Evolutionary conservation across 2,888 invertebrate species (phyloP), one percentile per base, ranked within the genome.

Genomic region (Drosophila quinaria): DNA sequence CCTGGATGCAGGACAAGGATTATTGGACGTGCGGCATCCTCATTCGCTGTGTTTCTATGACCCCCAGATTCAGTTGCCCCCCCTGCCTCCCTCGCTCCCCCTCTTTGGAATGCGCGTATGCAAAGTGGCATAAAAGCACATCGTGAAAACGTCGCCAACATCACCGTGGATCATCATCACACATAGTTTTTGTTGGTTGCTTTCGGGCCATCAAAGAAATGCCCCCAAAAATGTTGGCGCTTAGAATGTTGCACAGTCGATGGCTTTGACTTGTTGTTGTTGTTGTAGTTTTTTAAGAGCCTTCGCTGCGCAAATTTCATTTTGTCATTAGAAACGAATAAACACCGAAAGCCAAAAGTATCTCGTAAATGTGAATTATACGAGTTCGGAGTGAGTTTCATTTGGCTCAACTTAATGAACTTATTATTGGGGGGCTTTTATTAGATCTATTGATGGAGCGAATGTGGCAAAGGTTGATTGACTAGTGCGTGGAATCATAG

Each of bases 1-100:
- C 92, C 92, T 79, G 77, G 91, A 69, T 87, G 78, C 85, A 90
- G 88, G 83, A 90, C 90, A 90, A 89, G 91, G 90, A 90, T 90
- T 90, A 91, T 84, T 90, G 89, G 91, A 87, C 91, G 90, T 91
- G 90, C 80, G 81, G 82, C 79, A 79, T 68, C 72, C 47, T 64
- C 72, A 51, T 64, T 61, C 68, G 70, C 62, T 64, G 59, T 70
- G 25, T 61, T 65, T 58, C 80, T 54, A 65, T 61, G 54, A 58
- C 42, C 64, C 49, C 47, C 58, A 46, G 35, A 15, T 29, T 46
- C 19, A 22, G 29, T 8, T 29, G 29, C 29, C 25, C 6, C 6
- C 13, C 13, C 8, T 9, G 31, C 4, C 10, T 1, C 22, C 6
- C 5, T 1, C 19, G 13, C 1, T 6, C 5, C 42, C 19, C 19